Base-by-base conservation (phyloP, 2,888 invertebrate genomes). In the Chloromyia formosa region DNA sequence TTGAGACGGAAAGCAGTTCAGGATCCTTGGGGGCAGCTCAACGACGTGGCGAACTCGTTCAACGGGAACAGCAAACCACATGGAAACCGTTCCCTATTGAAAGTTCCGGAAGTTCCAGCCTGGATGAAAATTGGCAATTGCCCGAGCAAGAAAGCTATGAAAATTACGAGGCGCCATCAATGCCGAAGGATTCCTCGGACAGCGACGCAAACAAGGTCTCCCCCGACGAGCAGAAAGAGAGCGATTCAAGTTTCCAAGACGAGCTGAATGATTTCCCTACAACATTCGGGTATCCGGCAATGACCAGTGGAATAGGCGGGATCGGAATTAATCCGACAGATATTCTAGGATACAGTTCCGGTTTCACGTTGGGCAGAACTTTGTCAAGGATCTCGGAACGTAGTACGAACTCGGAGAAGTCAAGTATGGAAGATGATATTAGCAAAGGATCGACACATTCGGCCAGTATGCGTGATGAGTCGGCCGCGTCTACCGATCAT, bases 341-440 rank as follows among this genome's bases (percentile, higher is more conserved):
- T 81, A 90, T 93, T 61, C 88, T 93, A 66, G 91, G 91, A 9
- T 93, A 92, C 80, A 92, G 91, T 7, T 89, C 91, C 75, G 91
- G 91, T 60, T 94, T 93, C 84, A 90, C 91, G 0, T 82, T 92
- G 22, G 91, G 91, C 0, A 88, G 95, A 58, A 95, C 95, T 0
- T 87, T 95, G 35, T 94, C 94, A 0, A 88, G 95, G 77, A 95
- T 95, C 81, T 95, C 94, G 0, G 95, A 95, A 85, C 88, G 94
- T 58, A 95, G 94, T 78, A 95, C 95, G 10, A 94, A 94, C 12
- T 94, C 94, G 0, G 94, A 94, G 82, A 94, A 94, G 83, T 93
- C 93, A 1, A 94, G 94, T 81, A 91, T 93, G 77, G 91, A 94
- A 80, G 94, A 94, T 82, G 94, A 94, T 86, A 93, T 93, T 0